Evolutionary conservation across 2,797 vertebrate species (phyloP), one percentile per base, ranked within the genome.

Genomic region (Babyrousa celebensis): DNA sequence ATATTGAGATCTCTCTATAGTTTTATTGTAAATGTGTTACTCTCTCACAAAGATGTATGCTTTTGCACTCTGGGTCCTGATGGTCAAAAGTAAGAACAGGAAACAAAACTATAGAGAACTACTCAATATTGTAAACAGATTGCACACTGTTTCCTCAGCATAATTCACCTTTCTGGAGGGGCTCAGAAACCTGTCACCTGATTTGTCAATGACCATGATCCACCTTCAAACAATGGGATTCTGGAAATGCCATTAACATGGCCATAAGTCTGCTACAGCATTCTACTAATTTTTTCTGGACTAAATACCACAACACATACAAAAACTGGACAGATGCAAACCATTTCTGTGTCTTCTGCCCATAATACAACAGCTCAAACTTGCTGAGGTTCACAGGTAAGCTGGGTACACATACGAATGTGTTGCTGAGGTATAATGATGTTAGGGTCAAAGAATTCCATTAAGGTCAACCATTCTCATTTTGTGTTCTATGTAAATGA

Each of bases 121-220:
- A 68, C 82, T 97, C 97, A 84, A 92, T 82, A 82, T 89, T 70
- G 85, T 93, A 96, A 96, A 92, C n/a, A 75, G 52, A 74, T 60
- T 43, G 54, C 70, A 72, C 36, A 94, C 29, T 15, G 36, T 60
- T 97, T 97, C 96, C 85, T 94, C 62, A 82, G 27, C 48, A 48
- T 58, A 14, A 52, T 23, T 85, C 43, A 14, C 43, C 32, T 58
- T 12, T 15, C 11, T 6, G 71, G 32, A 43, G 63, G n/a, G 95
- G 25, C 12, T 60, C 16, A 93, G 52, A 18, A 67, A 67, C 2
- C 1, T 32, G 25, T 29, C 32, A 25, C 14, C 1, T 43, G 67
- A 36, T 75, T 84, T 43, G 25, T 0, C 79, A 89, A 71, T 9
- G 60, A 71, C 8, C 18, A 89, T 5, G 11, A 65, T 90, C 32